phyloP scores from a whole-genome alignment of 2,113 vertebrate genomes.

The Pongo abelii region DNA sequence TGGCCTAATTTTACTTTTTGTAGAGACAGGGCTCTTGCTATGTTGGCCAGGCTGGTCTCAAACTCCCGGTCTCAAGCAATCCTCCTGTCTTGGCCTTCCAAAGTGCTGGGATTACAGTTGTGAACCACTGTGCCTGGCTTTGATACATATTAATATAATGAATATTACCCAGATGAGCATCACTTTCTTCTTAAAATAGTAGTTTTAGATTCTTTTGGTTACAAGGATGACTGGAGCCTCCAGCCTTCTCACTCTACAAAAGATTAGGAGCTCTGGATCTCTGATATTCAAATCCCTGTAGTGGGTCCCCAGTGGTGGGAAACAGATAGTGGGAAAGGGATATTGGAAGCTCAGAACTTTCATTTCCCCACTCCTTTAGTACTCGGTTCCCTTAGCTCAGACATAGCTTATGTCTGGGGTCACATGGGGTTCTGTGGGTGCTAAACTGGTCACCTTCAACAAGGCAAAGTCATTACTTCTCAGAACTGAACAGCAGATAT shows the following conservation, averaged over 20 bases:
- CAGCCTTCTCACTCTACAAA: not conserved
- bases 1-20: too few species aligned
- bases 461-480: slow-evolving; percentile 15
- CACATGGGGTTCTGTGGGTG: not conserved
- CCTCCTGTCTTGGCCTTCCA: too few species aligned
- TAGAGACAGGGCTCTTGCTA: too few species aligned
- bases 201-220: not conserved
- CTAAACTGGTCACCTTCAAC: not conserved
- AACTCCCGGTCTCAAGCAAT: too few species aligned
- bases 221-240: not conserved
- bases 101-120: too few species aligned
- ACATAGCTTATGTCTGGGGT: not conserved
- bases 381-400: not conserved
- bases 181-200: not conserved
- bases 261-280: not conserved
- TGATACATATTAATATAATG: not conserved
- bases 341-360: not conserved
- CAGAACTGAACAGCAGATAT: not conserved
- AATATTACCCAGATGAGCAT: not conserved
- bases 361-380: not conserved
- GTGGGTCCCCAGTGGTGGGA: not conserved
- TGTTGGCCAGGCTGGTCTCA: too few species aligned
- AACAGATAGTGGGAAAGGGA: not conserved
- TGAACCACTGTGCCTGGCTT: too few species aligned
- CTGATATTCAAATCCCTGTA: not conserved